Conservation (phyloP, 2,113 vertebrate species). For the Aegotheles bennettii region DNA sequence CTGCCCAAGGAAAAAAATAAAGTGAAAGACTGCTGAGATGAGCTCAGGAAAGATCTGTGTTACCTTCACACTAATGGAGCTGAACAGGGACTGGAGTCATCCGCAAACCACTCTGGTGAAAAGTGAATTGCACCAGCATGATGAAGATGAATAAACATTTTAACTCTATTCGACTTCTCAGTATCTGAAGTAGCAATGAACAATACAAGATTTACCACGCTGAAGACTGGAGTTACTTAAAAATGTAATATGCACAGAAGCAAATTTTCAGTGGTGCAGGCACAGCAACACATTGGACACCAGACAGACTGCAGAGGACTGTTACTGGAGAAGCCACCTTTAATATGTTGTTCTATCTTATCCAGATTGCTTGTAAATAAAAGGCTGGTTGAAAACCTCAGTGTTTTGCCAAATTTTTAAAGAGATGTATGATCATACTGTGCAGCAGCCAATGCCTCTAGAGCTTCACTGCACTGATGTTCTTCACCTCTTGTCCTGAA, state of each 20-base stretch:
- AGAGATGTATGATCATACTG: rapidly evolving
- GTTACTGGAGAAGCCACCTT: background rate
- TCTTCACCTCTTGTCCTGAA: constrained; percentile 34
- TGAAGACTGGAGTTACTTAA: background rate
- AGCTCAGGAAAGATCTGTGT: background rate
- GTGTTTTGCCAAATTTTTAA: rapidly evolving
- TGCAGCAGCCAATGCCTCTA: background rate
- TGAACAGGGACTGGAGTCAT: background rate
- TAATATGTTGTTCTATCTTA: rapidly evolving
- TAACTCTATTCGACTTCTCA: background rate
- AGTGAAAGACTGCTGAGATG: background rate
- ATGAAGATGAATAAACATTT: background rate
- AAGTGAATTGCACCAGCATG: background rate
- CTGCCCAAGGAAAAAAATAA: background rate
- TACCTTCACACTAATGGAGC: background rate
- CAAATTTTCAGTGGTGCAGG: background rate
- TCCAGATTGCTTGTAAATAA: background rate
- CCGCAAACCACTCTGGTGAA: background rate
- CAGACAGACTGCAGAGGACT: background rate
- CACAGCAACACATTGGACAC: background rate
- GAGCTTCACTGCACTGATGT: background rate
- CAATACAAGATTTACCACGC: background rate
- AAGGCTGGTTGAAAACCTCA: background rate
- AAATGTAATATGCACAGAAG: background rate
- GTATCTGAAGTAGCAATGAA: background rate